Conservation (phyloP, 2,113 vertebrate genomes). For the Drymodes brunneopygia region DNA sequence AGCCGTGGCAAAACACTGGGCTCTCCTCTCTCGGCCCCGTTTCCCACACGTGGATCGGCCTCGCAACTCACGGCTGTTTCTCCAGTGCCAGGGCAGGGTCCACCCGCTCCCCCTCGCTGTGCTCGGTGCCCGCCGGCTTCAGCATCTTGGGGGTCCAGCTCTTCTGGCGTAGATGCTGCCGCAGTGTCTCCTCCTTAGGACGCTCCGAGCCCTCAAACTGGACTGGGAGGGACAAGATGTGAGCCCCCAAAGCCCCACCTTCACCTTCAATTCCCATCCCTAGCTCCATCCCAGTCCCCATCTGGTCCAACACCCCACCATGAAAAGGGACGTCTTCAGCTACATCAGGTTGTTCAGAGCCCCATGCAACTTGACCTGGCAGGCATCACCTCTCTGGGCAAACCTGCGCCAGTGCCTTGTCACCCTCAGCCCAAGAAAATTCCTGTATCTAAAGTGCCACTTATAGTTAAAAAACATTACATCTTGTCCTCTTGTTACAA, state of each 20-base stretch:
- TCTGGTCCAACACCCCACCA: not conserved
- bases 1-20: not conserved
- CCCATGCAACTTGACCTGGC: not conserved
- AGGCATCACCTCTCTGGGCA: not conserved
- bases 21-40: fast-evolving
- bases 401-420: not conserved
- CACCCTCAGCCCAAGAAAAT: not conserved
- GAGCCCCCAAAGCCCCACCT: not conserved
- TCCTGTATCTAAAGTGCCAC: not conserved
- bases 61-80: slow-evolving; percentile 83
- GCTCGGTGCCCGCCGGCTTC: slow-evolving; percentile 61
- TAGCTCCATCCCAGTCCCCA: not conserved
- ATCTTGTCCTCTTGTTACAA: not conserved
- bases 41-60: fast-evolving
- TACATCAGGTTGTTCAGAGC: not conserved
- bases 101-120: slow-evolving; percentile 75
- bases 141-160: slow-evolving; percentile 88
- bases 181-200: slow-evolving; percentile 72
- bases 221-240: slow-evolving; percentile 66
- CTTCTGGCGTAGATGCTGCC: slow-evolving; percentile 83
- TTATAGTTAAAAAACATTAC: not conserved
- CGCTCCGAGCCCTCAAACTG: slow-evolving; percentile 88
- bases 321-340: not conserved
- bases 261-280: not conserved
- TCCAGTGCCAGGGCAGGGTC: slow-evolving; percentile 86